These are phyloP conservation scores for Xestia sexstrigata DNA, from an alignment of 2,888 invertebrate species.

Conservation along the genomic window DNA sequence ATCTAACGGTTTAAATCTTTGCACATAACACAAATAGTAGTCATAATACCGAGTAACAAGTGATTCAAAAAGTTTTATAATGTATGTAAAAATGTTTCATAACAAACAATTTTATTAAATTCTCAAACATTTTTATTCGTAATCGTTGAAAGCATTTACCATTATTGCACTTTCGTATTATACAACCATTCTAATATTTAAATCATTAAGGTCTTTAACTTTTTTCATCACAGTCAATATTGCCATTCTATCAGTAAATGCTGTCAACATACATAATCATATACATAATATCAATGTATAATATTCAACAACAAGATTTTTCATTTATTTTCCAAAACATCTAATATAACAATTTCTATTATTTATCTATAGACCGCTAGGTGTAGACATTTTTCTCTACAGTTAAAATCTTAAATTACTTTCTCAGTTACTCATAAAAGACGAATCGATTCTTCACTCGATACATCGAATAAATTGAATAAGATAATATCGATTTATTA, in stretches of 20 bases:
- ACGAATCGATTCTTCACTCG: slow-evolving; percentile 25
- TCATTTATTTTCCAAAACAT: slow-evolving; percentile 76
- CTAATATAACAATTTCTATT: slow-evolving; percentile 83
- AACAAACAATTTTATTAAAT: slow-evolving; percentile 72
- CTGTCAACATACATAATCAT: slow-evolving; percentile 52
- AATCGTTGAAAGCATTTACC: slow-evolving; percentile 63
- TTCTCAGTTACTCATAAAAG: slow-evolving; percentile 37
- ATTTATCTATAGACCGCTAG: slow-evolving; percentile 76
- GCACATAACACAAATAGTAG: slow-evolving; percentile 49
- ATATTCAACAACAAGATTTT: slow-evolving; percentile 82
- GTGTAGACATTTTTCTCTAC: slow-evolving; percentile 67
- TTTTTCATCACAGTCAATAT: slow-evolving; percentile 3
- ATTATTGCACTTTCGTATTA: slow-evolving; percentile 26
- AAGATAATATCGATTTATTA: not conserved
- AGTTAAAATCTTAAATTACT: slow-evolving; percentile 67
- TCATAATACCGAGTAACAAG: slow-evolving; percentile 71
- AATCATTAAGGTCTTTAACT: slow-evolving; percentile 12
- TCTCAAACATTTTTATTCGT: slow-evolving; percentile 61
- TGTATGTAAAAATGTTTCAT: slow-evolving; percentile 71
- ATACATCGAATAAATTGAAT: slow-evolving; percentile 18
- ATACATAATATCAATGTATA: slow-evolving; percentile 65
- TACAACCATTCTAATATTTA: slow-evolving; percentile 10
- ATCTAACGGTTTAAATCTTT: slow-evolving; percentile 1
- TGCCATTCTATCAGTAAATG: slow-evolving; percentile 49
- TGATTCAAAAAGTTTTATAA: slow-evolving; percentile 68